Conservation (phyloP, 2,888 invertebrate genomes). For the Hemithea aestivaria region DNA sequence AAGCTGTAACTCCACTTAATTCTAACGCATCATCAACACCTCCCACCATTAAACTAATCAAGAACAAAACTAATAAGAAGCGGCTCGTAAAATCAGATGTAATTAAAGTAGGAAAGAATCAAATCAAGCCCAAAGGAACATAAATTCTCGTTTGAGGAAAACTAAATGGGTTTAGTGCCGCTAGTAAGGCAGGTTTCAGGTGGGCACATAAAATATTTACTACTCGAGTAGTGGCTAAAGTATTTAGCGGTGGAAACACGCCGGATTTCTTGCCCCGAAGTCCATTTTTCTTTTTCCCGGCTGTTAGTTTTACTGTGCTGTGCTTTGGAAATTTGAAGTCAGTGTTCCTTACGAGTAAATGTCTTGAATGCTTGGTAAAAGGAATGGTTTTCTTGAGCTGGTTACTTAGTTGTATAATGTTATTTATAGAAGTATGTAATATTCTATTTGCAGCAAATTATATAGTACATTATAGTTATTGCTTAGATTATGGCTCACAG, state of each 20-base stretch:
- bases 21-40: constrained; percentile 5
- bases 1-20: background rate
- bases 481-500: too few species aligned
- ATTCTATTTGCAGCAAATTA: too few species aligned
- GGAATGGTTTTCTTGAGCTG: too few species aligned
- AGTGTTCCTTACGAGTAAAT: too few species aligned
- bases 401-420: too few species aligned
- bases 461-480: too few species aligned
- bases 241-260: constrained; percentile 46
- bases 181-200: constrained; percentile 43
- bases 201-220: constrained; percentile 56
- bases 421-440: too few species aligned
- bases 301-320: constrained; percentile 34
- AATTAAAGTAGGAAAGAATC: constrained; percentile 35
- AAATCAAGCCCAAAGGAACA: constrained; percentile 30
- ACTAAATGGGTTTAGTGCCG: constrained; percentile 37
- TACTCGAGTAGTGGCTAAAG: constrained; percentile 44
- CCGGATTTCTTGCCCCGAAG: constrained; percentile 39
- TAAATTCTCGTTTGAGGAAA: constrained; percentile 38
- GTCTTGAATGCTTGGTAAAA: background rate
- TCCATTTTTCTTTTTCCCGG: constrained; percentile 39
- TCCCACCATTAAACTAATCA: constrained; percentile 25
- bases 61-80: constrained; percentile 26
- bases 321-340: constrained; percentile 39
- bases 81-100: constrained; percentile 26